Conservation (phyloP, 2,888 invertebrate species). For the Drosophila silvestris region DNA sequence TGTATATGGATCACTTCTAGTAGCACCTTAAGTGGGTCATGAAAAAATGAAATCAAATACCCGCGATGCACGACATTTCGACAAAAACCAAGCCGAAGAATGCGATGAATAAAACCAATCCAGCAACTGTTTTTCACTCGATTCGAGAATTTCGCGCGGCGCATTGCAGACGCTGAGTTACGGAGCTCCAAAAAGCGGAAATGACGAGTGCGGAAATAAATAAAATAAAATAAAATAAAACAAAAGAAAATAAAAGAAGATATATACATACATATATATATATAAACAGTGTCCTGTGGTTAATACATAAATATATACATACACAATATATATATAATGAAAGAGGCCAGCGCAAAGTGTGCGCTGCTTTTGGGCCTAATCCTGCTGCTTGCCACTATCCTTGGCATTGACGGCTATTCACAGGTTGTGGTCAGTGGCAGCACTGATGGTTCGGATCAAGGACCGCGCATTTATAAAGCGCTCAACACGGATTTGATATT, state of each 20-base stretch:
- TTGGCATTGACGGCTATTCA: conserved; percentile 66
- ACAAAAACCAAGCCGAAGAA: background rate
- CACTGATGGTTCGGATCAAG: conserved; percentile 49
- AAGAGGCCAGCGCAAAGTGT: conserved; percentile 31
- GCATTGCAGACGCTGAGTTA: conserved; percentile 37
- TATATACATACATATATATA: background rate
- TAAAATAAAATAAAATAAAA: conserved; percentile 6
- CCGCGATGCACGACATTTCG: conserved; percentile 1
- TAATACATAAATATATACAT: background rate
- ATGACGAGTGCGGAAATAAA: conserved; percentile 46
- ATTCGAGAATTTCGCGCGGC: conserved; percentile 60
- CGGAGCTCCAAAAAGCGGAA: conserved; percentile 47
- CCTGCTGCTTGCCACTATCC: conserved; percentile 23
- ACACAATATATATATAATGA: conserved; percentile 43
- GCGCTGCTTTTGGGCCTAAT: conserved; percentile 41
- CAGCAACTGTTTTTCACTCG: conserved; percentile 30
- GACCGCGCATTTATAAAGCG: conserved; percentile 83
- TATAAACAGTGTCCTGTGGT: conserved; percentile 49
- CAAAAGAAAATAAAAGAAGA: background rate
- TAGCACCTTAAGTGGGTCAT: conserved; percentile 77
- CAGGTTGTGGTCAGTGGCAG: conserved; percentile 74
- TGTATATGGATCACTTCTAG: conserved; percentile 76
- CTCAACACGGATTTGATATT: conserved; percentile 83
- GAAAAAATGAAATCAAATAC: conserved; percentile 75
- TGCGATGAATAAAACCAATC: conserved; percentile 66